Base-by-base conservation (phyloP, 2,113 vertebrate species). In the Vimba vimba region DNA sequence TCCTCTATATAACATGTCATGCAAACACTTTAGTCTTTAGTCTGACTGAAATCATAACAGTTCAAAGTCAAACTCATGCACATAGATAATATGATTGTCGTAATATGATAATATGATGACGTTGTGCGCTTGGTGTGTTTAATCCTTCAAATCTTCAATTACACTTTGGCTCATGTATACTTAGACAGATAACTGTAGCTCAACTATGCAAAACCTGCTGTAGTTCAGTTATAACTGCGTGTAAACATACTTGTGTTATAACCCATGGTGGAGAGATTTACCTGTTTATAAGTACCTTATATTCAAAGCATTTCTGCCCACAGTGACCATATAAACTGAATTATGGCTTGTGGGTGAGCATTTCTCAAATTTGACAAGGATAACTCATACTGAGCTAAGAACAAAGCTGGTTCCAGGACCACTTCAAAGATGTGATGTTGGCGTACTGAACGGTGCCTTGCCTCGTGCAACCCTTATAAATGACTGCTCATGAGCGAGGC, bases 401-500 rank as follows among this genome's bases (percentile, higher is more conserved):
- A 69, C 79, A 82, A 68, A 82, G 79, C 62, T 68, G 60, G 45
- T 82, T 52, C 79, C 45, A 69, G 79, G 25, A 82, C 43, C 62
- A 50, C 79, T 82, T 82, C 79, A 82, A 82, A 82, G 79, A 64
- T 21, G 15, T 50, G 43, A 68, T 43, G 43, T 33, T 50, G n/a
- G 59, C 6, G 57, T 25, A 66, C 59, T 80, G 59, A 47, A 30
- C 9, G 60, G 17, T 50, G 69, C 43, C 64, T 69, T 30, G 79
- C 25, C 27, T 82, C 17, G 27, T 82, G 13, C 47, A 76, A 52
- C 52, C 79, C 64, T 86, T 82, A 71, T 83, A 88, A 86, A 79
- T 69, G 84, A 74, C 62, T 68, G 74, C 39, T 45, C 27, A 33
- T 17, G 55, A 62, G 19, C 43, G 64, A 64, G 68, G 52, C 4